Conservation (phyloP, 2,113 vertebrate genomes). For the Rallus limicola region DNA sequence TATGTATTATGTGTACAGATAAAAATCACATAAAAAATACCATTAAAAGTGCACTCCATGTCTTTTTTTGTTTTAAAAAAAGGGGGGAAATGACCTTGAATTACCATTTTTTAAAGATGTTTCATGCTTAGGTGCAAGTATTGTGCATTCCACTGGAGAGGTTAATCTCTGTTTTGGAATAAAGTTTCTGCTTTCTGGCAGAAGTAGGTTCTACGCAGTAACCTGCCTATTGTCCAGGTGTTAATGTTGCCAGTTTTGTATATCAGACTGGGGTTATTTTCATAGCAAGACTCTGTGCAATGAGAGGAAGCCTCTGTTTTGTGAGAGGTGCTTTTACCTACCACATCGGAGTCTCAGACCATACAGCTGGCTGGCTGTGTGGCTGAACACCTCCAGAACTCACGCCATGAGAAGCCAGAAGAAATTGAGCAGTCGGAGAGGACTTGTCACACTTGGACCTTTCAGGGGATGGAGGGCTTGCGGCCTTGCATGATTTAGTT, state of each 20-base stretch:
- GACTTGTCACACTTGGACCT: background rate
- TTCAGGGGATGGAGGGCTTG: background rate
- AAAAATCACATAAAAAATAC: background rate
- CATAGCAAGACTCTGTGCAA: background rate
- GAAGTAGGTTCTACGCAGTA: background rate
- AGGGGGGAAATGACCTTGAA: background rate
- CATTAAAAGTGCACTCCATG: background rate
- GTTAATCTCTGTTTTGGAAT: background rate
- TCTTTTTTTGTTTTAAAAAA: background rate
- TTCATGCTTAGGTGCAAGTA: background rate
- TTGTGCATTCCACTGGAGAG: background rate
- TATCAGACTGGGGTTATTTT: background rate
- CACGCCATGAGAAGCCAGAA: background rate
- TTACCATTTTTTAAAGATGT: background rate
- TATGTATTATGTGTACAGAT: background rate
- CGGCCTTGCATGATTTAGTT: background rate
- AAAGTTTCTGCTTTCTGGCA: background rate
- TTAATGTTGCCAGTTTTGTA: background rate
- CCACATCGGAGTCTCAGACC: background rate
- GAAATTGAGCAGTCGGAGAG: background rate
- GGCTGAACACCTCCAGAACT: background rate
- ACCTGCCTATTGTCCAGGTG: background rate
- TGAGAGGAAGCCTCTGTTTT: background rate
- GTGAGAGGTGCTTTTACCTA: background rate
- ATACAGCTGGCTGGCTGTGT: rapidly evolving